Base-by-base conservation (phyloP, 2,797 vertebrate genomes). In the Lutjanus campechanus region DNA sequence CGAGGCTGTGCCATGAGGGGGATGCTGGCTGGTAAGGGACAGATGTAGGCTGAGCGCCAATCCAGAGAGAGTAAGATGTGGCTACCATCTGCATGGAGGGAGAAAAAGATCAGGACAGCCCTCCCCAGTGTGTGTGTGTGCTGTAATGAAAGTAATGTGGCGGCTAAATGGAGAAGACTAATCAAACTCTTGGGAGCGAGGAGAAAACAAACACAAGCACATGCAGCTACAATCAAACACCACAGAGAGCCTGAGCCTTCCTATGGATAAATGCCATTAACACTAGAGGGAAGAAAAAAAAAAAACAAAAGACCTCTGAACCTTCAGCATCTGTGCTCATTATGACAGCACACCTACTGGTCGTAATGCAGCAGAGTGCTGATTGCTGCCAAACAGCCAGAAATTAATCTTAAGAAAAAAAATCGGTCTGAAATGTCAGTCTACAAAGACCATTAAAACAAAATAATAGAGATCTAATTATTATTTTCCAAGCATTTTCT, bases 161-260 rank as follows among this genome's bases (percentile, higher is more conserved):
- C 44, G 29, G 67, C 78, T 87, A 91, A 92, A 85, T 69, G 81
- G 75, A 68, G 70, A 65, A 58, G 77, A 80, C 85, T 88, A 90
- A 91, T 89, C 89, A 89, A 93, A 85, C 86, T 91, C 86, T 84
- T 78, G 84, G 84, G 87, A 87, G 49, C 40, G 73, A 59, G n/a
- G 29, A 12, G n/a, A 73, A 88, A 85, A 82, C 76, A 90, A 84
- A 90, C 76, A 85, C 55, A 13, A 40, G 55, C 10, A 8, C 43
- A 61, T 53, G 46, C 19, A 46, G n/a, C n/a, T 55, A 77, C 53
- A 73, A 77, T 76, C 65, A 70, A 80, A 88, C 47, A 69, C 59
- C 15, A 19, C 55, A 19, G 22, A 81, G 55, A 85, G 59, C 25
- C 16, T 0, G 19, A 76, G 49, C n/a, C 53, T 55, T 67, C 41